Evolutionary conservation across 2,888 invertebrate species (phyloP).

Genomic region (Heliconius cydno): DNA sequence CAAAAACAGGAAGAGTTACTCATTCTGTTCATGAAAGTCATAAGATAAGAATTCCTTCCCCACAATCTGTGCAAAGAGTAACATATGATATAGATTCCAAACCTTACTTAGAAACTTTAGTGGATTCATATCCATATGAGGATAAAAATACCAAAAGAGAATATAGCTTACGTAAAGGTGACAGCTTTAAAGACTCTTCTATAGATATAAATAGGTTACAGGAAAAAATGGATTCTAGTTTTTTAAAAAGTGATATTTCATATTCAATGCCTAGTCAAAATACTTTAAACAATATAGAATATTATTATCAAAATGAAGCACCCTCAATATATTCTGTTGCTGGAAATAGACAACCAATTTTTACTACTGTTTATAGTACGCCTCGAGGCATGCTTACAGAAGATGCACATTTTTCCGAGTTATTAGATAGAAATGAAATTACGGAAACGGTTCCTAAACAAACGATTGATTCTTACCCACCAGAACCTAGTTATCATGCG

Average conservation of each 20-base stretch:
- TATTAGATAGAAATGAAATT: slow-evolving; percentile 85
- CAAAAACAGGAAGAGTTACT: slow-evolving; percentile 82
- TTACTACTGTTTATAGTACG: slow-evolving; percentile 89
- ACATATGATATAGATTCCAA: slow-evolving; percentile 73
- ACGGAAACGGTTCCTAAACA: slow-evolving; percentile 65
- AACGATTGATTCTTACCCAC: slow-evolving; percentile 76
- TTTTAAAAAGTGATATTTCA: slow-evolving; percentile 63
- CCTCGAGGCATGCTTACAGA: slow-evolving; percentile 85
- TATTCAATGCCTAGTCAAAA: slow-evolving; percentile 62
- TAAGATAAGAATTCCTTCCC: slow-evolving; percentile 72
- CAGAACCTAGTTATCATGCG: slow-evolving; percentile 83
- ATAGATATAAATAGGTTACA: slow-evolving; percentile 67
- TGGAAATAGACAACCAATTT: slow-evolving; percentile 87
- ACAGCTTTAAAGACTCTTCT: slow-evolving; percentile 63
- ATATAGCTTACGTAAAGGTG: slow-evolving; percentile 62
- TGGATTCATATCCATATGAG: slow-evolving; percentile 79
- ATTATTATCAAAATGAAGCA: slow-evolving; percentile 80
- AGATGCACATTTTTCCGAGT: slow-evolving; percentile 86
- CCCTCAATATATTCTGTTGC: slow-evolving; percentile 90
- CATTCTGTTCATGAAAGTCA: slow-evolving; percentile 72
- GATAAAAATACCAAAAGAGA: slow-evolving; percentile 66
- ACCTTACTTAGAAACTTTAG: slow-evolving; percentile 82
- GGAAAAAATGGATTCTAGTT: slow-evolving; percentile 63
- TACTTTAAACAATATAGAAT: slow-evolving; percentile 72
- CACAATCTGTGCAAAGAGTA: slow-evolving; percentile 70